Evolutionary conservation across 2,888 invertebrate genomes (phyloP), one percentile per base, ranked within the genome.

Genomic region (Fragum whitleyi): DNA sequence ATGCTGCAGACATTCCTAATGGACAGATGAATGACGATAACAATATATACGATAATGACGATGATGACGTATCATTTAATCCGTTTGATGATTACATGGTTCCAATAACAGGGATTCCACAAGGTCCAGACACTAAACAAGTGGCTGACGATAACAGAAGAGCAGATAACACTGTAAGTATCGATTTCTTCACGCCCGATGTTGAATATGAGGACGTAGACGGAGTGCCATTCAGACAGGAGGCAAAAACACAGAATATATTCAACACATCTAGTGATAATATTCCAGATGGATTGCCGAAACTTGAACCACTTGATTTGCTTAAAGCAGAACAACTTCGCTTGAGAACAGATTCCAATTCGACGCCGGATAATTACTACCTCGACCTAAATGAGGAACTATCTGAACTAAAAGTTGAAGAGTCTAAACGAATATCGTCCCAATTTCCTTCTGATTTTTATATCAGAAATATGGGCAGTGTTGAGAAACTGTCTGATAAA

Each of bases 361-460:
- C 65, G 19, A 65, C 65, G 14, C 65, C 65, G 1, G 65, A 65
- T 28, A 42, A 39, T 26, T 65, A 65, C 47, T 65, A 65, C 11
- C 65, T 65, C 2, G 65, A 65, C 42, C 39, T 39, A 6, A 42
- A 65, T 11, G 65, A 65, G n/a, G 21, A n/a, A 21, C 32, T n/a
- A 14, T 23, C 65, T 2, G 65, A 23, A 19, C 19, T 65, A 19
- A 42, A 65, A 23, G 65, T 65, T 7, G 65, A 65, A 21, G 42
- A 65, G 14, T 65, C 65, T 14, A 65, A 65, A 42, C 6, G 65
- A 16, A 26, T 65, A 9, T 65, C 65, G n/a, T 42, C 65, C 5
- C 65, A 65, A 23, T 65, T 65, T 42, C 65, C 65, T 16, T 21
- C 36, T 39, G 65, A 65, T 26, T 65, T 42, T 21, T 65, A 65